These are phyloP conservation scores for Megalops atlanticus DNA, from an alignment of 2,113 vertebrate species.

Conservation along the genomic window DNA sequence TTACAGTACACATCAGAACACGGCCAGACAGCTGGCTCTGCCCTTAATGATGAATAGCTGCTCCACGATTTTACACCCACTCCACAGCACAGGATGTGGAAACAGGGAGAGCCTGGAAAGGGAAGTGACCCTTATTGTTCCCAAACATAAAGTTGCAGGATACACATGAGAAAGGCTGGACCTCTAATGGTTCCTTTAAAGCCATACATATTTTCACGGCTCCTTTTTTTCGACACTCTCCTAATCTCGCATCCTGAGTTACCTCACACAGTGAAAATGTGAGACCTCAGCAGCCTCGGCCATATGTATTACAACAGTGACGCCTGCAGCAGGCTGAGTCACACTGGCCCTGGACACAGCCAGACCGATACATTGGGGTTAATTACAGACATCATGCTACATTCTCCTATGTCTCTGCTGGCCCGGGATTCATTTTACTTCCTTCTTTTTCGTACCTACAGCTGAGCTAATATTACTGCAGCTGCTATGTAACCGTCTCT, in stretches of 20 bases:
- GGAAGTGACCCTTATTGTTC: slow-evolving; percentile 2
- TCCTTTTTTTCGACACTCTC: not conserved
- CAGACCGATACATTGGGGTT: not conserved
- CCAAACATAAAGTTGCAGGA: not conserved
- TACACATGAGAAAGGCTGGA: not conserved
- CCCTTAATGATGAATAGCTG: not conserved
- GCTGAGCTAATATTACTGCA: too few species aligned
- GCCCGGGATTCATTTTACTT: too few species aligned
- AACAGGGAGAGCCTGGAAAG: not conserved
- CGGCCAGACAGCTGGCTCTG: not conserved
- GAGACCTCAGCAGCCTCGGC: not conserved
- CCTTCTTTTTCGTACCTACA: too few species aligned
- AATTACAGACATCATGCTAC: not conserved
- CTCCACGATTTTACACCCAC: not conserved
- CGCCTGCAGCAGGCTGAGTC: not conserved
- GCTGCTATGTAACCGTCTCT: too few species aligned
- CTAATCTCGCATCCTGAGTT: not conserved
- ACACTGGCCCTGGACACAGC: not conserved
- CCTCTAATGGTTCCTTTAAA: not conserved
- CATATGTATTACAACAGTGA: not conserved
- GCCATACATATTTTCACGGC: not conserved
- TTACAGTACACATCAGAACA: not conserved
- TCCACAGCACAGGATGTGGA: slow-evolving; percentile 12
- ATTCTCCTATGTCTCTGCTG: too few species aligned
- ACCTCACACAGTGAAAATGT: not conserved